A percentile compares a stretch with the other conserved stretches of the same genome.
These are phyloP conservation scores for Calosoma granatense DNA, from an alignment of 1,140 invertebrate species.

Conservation along the genomic window DNA sequence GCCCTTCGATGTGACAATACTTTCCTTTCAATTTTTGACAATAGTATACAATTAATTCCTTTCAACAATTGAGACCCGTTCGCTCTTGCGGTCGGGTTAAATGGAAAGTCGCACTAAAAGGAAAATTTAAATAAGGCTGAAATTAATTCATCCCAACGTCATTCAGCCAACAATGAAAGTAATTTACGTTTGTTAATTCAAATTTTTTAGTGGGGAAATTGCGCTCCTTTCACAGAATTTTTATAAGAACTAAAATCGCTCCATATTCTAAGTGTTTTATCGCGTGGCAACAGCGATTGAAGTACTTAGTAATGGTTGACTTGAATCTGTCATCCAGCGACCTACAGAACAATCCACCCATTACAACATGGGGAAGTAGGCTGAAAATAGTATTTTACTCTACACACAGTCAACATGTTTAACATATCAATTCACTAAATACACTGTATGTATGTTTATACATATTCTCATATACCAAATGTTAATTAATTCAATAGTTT, in stretches of 20 bases:
- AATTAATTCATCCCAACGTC: conserved; percentile 3
- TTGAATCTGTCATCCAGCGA: no score
- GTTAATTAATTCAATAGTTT: no score
- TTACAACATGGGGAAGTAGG: no score
- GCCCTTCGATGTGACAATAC: conserved; percentile 5
- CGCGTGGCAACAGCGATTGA: no score
- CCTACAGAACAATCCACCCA: no score
- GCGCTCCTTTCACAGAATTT: neutral
- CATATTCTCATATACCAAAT: no score
- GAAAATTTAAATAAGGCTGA: conserved; percentile 7
- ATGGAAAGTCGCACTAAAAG: conserved; percentile 7
- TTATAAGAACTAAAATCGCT: neutral
- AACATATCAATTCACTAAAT: no score
- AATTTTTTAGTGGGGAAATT: conserved; percentile 5
- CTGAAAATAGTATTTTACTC: no score
- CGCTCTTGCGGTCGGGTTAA: neutral
- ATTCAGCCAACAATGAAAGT: conserved; percentile 3
- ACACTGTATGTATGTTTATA: no score
- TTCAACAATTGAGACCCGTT: neutral
- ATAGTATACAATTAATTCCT: conserved; percentile 9
- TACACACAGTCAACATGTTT: no score
- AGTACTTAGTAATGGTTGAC: no score
- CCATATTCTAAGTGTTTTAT: neutral
- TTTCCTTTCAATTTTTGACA: conserved; percentile 8
- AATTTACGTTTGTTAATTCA: conserved; percentile 9